Evolutionary conservation across 2,888 invertebrate species (phyloP).

Genomic region (Pseudococcus jackbeardsleyi): DNA sequence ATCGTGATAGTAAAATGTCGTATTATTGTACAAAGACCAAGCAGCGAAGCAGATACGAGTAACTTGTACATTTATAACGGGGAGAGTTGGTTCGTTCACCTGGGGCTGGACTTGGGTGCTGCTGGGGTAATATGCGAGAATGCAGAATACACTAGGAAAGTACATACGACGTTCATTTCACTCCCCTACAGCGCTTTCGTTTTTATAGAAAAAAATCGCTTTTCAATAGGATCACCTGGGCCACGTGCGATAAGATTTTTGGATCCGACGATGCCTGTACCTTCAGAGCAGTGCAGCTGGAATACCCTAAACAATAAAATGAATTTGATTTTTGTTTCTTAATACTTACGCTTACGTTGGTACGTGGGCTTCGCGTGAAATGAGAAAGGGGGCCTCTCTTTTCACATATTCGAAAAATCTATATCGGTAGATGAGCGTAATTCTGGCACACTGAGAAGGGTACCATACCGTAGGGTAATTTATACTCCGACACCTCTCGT

Average conservation of each 20-base stretch:
- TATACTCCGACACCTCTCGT: background rate
- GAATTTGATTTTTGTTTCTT: constrained; percentile 8
- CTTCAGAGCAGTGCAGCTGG: background rate
- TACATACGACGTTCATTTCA: background rate
- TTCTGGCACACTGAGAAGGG: background rate
- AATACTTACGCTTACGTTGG: background rate
- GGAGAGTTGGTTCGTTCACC: constrained; percentile 25
- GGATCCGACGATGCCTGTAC: background rate
- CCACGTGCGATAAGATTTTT: background rate
- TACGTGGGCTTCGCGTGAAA: background rate
- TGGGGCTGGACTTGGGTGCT: constrained; percentile 24
- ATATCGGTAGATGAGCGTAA: background rate
- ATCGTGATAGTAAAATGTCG: constrained; percentile 11
- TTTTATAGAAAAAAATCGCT: constrained; percentile 39
- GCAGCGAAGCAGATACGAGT: background rate
- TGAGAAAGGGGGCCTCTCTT: background rate
- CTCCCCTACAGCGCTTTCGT: constrained; percentile 5
- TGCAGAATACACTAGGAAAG: background rate
- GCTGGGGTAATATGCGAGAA: constrained; percentile 6
- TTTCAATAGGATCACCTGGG: constrained; percentile 41
- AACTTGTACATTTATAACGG: background rate
- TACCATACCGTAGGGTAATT: constrained; percentile 3
- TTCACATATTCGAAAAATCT: constrained; percentile 18
- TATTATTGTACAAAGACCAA: background rate
- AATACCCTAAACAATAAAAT: background rate